Evolutionary conservation across 1,140 invertebrate genomes (phyloP).

Genomic region (Drosophila lacteicornis): DNA sequence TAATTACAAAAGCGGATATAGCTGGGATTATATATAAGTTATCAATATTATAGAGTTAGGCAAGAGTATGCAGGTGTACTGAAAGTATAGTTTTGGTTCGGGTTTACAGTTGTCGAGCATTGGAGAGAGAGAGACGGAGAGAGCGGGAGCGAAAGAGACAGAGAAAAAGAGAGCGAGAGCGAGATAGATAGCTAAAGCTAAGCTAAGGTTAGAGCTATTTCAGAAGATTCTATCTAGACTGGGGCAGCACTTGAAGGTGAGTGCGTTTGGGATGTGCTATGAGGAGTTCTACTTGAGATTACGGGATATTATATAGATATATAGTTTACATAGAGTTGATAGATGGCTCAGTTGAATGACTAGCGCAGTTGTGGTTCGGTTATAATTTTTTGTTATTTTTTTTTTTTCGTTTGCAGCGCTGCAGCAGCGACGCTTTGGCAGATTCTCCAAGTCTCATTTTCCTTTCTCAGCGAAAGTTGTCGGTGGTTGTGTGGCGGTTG

Average conservation of each 20-base stretch:
- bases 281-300: conserved; percentile 51
- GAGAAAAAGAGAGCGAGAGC: conserved; percentile 32
- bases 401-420: conserved; percentile 63
- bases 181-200: conserved; percentile 37
- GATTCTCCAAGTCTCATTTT: conserved; percentile 73
- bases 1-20: conserved; percentile 72
- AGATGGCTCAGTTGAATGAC: conserved; percentile 57
- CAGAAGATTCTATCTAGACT: conserved; percentile 43
- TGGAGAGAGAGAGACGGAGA: conserved; percentile 28
- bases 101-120: conserved; percentile 46
- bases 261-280: conserved; percentile 41
- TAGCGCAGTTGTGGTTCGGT: conserved; percentile 70
- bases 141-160: conserved; percentile 24
- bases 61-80: conserved; percentile 50
- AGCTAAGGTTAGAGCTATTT: conserved; percentile 22
- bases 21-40: conserved; percentile 14
- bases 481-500: conserved; percentile 47
- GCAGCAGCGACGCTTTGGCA: conserved; percentile 82
- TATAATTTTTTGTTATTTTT: conserved; percentile 46
- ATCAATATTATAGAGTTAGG: conserved; percentile 28
- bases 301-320: conserved; percentile 50
- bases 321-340: conserved; percentile 55
- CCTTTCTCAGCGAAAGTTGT: conserved; percentile 31
- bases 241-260: conserved; percentile 38
- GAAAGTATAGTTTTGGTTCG: conserved; percentile 45